phyloP scores from a whole-genome alignment of 2,888 invertebrate genomes.

The Plutella xylostella region DNA sequence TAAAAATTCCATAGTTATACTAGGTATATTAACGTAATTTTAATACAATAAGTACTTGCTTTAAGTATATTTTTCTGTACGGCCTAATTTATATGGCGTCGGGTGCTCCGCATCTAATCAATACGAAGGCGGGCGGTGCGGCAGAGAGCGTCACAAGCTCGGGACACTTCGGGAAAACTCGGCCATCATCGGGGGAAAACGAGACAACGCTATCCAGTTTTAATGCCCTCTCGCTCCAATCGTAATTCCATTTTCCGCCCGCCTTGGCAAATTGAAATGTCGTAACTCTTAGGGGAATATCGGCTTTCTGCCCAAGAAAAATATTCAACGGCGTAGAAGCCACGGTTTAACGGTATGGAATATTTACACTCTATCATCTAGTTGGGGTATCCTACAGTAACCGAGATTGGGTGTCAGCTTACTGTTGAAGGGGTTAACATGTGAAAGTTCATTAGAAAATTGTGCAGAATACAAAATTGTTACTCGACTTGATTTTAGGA shows the following conservation, averaged over 20 bases:
- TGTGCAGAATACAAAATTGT: no score
- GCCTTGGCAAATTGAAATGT: constrained; percentile 73
- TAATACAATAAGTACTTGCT: no score
- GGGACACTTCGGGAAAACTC: constrained; percentile 31
- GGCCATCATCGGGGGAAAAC: constrained; percentile 31
- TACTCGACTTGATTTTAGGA: no score
- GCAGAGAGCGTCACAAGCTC: constrained; percentile 43
- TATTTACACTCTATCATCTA: constrained; percentile 65
- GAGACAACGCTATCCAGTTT: constrained; percentile 37
- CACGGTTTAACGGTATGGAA: constrained; percentile 60
- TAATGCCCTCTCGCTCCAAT: constrained; percentile 62
- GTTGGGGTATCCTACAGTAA: no score
- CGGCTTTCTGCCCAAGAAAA: constrained; percentile 69
- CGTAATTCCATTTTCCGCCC: constrained; percentile 72
- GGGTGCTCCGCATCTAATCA: constrained; percentile 70
- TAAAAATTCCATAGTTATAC: no score
- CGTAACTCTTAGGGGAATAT: constrained; percentile 71
- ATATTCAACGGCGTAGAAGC: constrained; percentile 65
- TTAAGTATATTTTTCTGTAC: constrained; percentile 56
- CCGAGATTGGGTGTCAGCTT: no score
- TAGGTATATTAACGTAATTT: no score
- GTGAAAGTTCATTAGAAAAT: no score
- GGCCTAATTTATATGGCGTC: constrained; percentile 70
- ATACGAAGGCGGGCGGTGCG: constrained; percentile 58
- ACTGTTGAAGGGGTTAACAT: no score